Evolutionary conservation across 2,888 invertebrate species (phyloP), one percentile per base, ranked within the genome.

Genomic region (Lasioglossum leucozonium): DNA sequence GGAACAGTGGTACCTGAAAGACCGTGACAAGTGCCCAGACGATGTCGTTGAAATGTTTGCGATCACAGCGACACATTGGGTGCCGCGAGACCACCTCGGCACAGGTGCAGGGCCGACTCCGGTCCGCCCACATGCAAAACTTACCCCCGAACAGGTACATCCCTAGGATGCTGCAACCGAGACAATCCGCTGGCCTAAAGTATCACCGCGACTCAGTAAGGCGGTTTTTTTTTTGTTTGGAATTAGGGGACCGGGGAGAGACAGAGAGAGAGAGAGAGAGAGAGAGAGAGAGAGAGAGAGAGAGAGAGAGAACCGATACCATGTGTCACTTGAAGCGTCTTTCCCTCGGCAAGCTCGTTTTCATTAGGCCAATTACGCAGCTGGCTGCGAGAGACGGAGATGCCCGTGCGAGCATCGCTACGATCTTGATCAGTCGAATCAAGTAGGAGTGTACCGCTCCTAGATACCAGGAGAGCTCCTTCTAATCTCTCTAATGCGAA

Each of bases 81-180:
- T 98, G 97, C 95, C 97, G 97, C 95, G 97, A 97, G 95, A 98
- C 96, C 96, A 98, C 98, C 96, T 98, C 98, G 95, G 97, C 97
- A 96, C 99, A 99, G 96, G 97, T 97, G 96, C 99, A 99, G 96
- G 98, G 98, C 95, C 97, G 95, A 92, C 95, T 97, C 96, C 97
- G 97, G 96, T 98, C 98, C 96, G 97, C 97, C 97, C 97, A 98
- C 97, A 98, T 98, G 98, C 99, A 99, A 98, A 99, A 99, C 98
- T 99, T 99, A 98, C 99, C 99, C 96, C 99, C 99, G 97, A 99
- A 99, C 96, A 99, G 98, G 97, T 98, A 98, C 99, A 99, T 99
- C 96, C 99, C 99, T 97, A 99, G 98, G 96, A 99, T 98, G 97
- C 99, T 99, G 98, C 96, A 96, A 96, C 93, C 95, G 94, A 95